These are phyloP conservation scores for Cheilosia impressa DNA, from an alignment of 2,888 invertebrate genomes.

Conservation along the genomic window DNA sequence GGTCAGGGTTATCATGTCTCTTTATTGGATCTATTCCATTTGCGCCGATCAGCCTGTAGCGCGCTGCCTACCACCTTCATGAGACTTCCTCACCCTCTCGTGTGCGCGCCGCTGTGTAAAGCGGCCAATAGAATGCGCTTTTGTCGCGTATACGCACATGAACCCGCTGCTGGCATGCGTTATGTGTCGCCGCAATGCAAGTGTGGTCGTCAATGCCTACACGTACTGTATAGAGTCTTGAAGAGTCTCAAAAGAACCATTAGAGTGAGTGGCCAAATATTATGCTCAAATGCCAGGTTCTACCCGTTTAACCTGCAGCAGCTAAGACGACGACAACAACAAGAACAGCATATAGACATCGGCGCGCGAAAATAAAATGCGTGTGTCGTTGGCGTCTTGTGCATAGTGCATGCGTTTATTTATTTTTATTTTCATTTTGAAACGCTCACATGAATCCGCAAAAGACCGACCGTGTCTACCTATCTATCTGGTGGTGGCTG, in stretches of 20 bases:
- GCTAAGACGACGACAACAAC: background rate
- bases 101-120: background rate
- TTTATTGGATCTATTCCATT: conserved; percentile 74
- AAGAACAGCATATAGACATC: background rate
- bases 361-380: conserved; percentile 61
- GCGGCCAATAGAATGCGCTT: conserved; percentile 69
- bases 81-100: conserved; percentile 68
- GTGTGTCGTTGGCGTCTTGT: conserved; percentile 70
- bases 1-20: conserved; percentile 76
- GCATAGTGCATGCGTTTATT: conserved; percentile 52
- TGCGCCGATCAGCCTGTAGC: conserved; percentile 64
- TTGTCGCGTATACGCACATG: conserved; percentile 72
- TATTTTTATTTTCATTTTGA: conserved; percentile 3
- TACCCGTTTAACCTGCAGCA: conserved; percentile 71
- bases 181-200: conserved; percentile 40
- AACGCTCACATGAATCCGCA: conserved; percentile 57
- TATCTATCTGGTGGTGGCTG: conserved; percentile 28
- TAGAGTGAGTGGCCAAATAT: conserved; percentile 70
- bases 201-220: conserved; percentile 74
- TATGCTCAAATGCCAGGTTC: conserved; percentile 57
- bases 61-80: conserved; percentile 70
- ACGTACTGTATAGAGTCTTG: conserved; percentile 33
- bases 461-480: conserved; percentile 48
- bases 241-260: conserved; percentile 62
- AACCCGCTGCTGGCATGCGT: conserved; percentile 65